Percentiles rank a stretch among this genome's conserved stretches.
Evolutionary conservation across 2,113 vertebrate species (phyloP).

Genomic region (Noturus placidus): DNA sequence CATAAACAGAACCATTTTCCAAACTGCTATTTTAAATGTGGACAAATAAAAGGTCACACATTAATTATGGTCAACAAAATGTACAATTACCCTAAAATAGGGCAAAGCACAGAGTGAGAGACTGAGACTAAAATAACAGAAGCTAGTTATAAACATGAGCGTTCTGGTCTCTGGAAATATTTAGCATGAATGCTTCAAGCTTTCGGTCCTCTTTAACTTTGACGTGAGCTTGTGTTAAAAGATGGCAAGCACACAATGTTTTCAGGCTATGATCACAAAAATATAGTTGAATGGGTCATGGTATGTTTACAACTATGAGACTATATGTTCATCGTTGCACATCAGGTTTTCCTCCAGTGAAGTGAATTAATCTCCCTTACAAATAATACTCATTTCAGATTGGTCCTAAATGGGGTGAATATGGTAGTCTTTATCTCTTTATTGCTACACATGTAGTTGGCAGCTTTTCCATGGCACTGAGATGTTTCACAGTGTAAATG

Average conservation of each 20-base stretch:
- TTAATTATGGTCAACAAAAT: not conserved
- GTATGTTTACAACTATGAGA: not conserved
- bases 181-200: not conserved
- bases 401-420: not conserved
- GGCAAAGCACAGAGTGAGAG: not conserved
- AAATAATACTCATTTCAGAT: not conserved
- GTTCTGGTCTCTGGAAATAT: not conserved
- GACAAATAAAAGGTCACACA: slow-evolving; percentile 8
- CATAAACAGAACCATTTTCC: not conserved
- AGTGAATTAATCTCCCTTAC: not conserved
- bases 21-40: not conserved
- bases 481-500: not conserved
- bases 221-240: not conserved
- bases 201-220: not conserved
- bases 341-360: not conserved
- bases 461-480: not conserved
- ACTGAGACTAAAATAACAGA: not conserved
- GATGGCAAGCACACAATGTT: not conserved
- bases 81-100: not conserved
- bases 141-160: not conserved
- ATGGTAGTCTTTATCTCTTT: not conserved
- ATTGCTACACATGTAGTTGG: not conserved
- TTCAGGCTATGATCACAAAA: not conserved
- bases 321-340: not conserved
- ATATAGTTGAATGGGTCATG: not conserved